Percentiles rank a stretch among this genome's conserved stretches.
phyloP scores from a whole-genome alignment of 2,113 vertebrate species.

The Bubo scandiacus region DNA sequence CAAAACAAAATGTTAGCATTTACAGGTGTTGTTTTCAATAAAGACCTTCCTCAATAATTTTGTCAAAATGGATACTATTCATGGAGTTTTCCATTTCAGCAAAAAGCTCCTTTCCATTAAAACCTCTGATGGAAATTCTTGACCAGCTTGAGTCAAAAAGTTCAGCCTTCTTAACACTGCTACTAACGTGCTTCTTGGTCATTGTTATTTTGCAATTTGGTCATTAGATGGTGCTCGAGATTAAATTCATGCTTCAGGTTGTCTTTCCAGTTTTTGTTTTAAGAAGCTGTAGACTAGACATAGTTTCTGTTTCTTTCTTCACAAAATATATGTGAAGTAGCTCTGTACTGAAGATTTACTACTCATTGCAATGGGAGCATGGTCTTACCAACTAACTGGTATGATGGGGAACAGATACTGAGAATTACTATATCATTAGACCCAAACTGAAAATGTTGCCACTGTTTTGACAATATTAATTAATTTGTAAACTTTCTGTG shows the following conservation, averaged over 20 bases:
- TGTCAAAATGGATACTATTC: background rate
- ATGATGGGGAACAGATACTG: background rate
- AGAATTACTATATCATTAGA: background rate
- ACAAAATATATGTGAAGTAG: background rate
- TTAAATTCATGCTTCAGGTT: background rate
- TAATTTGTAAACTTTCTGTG: background rate
- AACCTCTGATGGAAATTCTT: background rate
- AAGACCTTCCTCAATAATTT: background rate
- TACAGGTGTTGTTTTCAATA: background rate
- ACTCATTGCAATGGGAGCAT: background rate
- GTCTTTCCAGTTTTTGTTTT: background rate
- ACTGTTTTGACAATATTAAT: background rate
- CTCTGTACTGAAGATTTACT: background rate
- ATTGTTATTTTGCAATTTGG: slow-evolving; percentile 35
- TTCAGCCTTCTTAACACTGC: background rate
- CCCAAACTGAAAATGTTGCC: background rate
- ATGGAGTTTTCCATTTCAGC: background rate
- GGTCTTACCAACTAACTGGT: background rate
- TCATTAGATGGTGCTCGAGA: slow-evolving; percentile 65
- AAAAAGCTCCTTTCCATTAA: background rate
- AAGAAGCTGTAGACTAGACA: background rate
- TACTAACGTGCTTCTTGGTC: background rate
- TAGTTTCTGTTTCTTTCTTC: background rate
- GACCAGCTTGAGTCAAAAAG: background rate
- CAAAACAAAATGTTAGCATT: background rate